These are phyloP conservation scores for Scolanthus callimorphus DNA, from an alignment of 92 coral and sea anemone species.

Conservation along the genomic window DNA sequence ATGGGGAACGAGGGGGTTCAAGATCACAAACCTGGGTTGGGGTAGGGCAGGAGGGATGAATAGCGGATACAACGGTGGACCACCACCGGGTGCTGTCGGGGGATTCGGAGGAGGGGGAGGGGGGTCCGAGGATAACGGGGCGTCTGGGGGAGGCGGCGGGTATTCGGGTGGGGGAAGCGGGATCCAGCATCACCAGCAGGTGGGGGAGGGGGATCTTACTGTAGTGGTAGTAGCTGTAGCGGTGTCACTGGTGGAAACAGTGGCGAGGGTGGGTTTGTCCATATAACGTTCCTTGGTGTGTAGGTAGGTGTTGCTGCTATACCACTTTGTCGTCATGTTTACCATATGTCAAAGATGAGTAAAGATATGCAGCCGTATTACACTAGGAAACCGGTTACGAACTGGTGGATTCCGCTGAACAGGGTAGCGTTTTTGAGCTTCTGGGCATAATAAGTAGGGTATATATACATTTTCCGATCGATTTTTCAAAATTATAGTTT, in stretches of 20 bases:
- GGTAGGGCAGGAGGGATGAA: slow-evolving; percentile 70
- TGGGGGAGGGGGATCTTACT: slow-evolving; percentile 71
- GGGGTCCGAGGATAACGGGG: slow-evolving; percentile 64
- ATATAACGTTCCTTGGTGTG: slow-evolving; percentile 3
- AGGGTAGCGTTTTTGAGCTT: too few relatives aligned
- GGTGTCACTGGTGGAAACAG: slow-evolving; percentile 48
- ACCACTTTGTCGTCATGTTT: too few relatives aligned
- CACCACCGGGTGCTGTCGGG: slow-evolving; percentile 77
- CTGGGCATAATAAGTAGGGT: too few relatives aligned
- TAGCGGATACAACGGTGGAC: slow-evolving; percentile 66
- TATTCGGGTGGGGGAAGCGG: slow-evolving; percentile 84
- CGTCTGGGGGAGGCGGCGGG: slow-evolving; percentile 73
- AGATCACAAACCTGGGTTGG: slow-evolving; percentile 59
- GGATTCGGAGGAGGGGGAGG: slow-evolving; percentile 81
- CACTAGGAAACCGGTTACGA: too few relatives aligned
- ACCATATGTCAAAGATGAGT: too few relatives aligned
- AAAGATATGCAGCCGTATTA: too few relatives aligned
- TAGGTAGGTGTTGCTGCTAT: background rate
- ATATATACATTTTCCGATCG: too few relatives aligned
- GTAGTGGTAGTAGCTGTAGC: slow-evolving; percentile 33
- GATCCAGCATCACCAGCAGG: slow-evolving; percentile 41
- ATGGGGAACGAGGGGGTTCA: slow-evolving; percentile 69
- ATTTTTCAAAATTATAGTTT: too few relatives aligned
- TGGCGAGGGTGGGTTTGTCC: slow-evolving; percentile 39
- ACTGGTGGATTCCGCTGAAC: too few relatives aligned